Percentiles rank a stretch among this genome's conserved stretches.
Conservation (phyloP, 2,797 vertebrate species). For the Chelmon rostratus region DNA sequence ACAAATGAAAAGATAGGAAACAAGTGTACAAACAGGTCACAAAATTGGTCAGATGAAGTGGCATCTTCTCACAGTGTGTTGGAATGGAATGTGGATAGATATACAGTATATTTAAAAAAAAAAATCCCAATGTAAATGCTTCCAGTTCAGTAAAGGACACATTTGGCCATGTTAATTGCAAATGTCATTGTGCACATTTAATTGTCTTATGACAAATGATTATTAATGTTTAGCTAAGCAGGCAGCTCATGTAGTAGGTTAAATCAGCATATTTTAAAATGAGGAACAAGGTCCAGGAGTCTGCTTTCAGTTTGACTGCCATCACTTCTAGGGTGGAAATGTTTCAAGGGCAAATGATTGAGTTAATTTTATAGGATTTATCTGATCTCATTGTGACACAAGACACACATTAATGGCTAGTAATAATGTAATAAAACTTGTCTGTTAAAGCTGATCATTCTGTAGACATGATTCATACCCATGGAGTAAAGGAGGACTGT, state of each 20-base stretch:
- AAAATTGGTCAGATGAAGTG: constrained; percentile 3
- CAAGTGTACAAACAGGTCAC: constrained; percentile 16
- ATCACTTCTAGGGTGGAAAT: constrained; percentile 40
- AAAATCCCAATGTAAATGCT: neutral
- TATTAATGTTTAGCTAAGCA: constrained; percentile 9
- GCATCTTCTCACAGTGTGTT: neutral
- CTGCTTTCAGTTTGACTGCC: constrained; percentile 41
- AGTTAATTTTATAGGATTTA: constrained; percentile 41
- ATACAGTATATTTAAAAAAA: too few relatives aligned
- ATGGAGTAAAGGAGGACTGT: constrained; percentile 10
- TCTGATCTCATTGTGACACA: constrained; percentile 50
- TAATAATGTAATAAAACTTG: constrained; percentile 21
- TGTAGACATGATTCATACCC: constrained; percentile 36
- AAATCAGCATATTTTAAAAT: constrained; percentile 35
- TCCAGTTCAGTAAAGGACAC: too few relatives aligned
- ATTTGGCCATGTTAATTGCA: neutral
- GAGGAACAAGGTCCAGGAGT: constrained; percentile 17
- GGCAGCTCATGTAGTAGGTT: constrained; percentile 22
- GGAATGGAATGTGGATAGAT: neutral
- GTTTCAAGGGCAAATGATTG: constrained; percentile 39
- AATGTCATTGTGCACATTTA: neutral
- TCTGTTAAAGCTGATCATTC: constrained; percentile 22
- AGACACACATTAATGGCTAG: constrained; percentile 10
- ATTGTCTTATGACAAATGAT: constrained; percentile 4
- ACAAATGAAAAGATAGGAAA: neutral